Evolutionary conservation across 1,140 invertebrate species (phyloP).

Genomic region (Metopolophium dirhodum): DNA sequence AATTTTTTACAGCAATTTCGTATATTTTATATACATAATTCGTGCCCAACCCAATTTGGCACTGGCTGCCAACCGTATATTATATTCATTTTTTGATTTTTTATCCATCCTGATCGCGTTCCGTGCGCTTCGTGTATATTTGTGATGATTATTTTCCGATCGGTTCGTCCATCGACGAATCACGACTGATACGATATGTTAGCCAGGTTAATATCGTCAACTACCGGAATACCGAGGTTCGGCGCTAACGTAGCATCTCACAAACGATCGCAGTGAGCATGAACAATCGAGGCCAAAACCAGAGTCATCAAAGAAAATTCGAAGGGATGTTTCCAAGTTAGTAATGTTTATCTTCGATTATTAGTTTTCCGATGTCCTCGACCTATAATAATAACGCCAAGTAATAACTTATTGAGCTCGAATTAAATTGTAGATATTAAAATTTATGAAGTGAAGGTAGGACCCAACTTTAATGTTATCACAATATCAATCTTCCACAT

Average conservation of each 20-base stretch:
- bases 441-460: not conserved
- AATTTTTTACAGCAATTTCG: slow-evolving; percentile 28
- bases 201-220: slow-evolving; percentile 13
- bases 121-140: not conserved
- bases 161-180: slow-evolving; percentile 52
- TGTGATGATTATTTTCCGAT: slow-evolving; percentile 44
- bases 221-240: slow-evolving; percentile 35
- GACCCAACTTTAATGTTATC: not conserved
- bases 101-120: slow-evolving; percentile 51
- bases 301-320: not conserved
- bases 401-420: not conserved
- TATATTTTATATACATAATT: slow-evolving; percentile 55
- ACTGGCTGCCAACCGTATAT: slow-evolving; percentile 30
- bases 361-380: not conserved
- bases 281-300: slow-evolving; percentile 34
- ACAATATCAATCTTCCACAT: not conserved
- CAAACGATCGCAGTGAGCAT: slow-evolving; percentile 17
- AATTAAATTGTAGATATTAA: not conserved
- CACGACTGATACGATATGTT: slow-evolving; percentile 53
- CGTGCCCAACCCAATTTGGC: slow-evolving; percentile 55
- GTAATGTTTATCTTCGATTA: not conserved
- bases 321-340: slow-evolving; percentile 31
- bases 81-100: slow-evolving; percentile 24
- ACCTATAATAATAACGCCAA: not conserved
- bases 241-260: not conserved